Evolutionary conservation across 2,888 invertebrate genomes (phyloP).

Genomic region (Liopterus haemorrhoidalis): DNA sequence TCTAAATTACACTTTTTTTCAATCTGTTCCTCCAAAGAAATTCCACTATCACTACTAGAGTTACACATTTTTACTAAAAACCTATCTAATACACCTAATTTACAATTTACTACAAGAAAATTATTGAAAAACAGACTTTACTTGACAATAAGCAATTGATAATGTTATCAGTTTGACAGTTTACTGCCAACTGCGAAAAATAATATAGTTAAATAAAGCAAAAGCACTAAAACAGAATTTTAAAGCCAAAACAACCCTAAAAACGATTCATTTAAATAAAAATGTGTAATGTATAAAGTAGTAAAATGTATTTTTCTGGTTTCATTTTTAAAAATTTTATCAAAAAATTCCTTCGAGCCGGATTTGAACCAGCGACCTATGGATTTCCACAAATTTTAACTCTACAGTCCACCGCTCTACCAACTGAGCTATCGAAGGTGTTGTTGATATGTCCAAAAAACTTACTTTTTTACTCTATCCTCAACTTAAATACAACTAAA

Average conservation of each 20-base stretch:
- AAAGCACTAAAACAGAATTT: no score
- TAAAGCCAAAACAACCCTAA: no score
- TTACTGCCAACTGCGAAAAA: conserved; percentile 1
- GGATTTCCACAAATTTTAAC: conserved; percentile 45
- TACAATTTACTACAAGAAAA: no score
- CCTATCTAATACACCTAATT: conserved; percentile 1
- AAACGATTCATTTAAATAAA: conserved; percentile 5
- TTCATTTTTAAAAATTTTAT: conserved; percentile 26
- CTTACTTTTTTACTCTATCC: not conserved
- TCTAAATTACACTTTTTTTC: conserved; percentile 34
- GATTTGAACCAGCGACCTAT: conserved; percentile 66
- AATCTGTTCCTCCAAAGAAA: conserved; percentile 35
- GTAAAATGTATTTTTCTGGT: not conserved
- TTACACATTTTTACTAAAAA: conserved; percentile 30
- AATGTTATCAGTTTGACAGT: not conserved
- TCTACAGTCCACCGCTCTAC: conserved; percentile 45
- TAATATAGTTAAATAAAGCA: not conserved
- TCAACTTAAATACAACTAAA: not conserved
- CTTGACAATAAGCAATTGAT: no score
- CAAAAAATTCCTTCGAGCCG: conserved; percentile 56
- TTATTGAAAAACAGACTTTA: no score
- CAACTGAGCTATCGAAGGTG: conserved; percentile 44
- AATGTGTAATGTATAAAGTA: not conserved
- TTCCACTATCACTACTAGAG: conserved; percentile 37
- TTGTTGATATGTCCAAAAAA: not conserved